Evolutionary conservation across 2,113 vertebrate genomes (phyloP).

Genomic region (Chaenogobius annularis): DNA sequence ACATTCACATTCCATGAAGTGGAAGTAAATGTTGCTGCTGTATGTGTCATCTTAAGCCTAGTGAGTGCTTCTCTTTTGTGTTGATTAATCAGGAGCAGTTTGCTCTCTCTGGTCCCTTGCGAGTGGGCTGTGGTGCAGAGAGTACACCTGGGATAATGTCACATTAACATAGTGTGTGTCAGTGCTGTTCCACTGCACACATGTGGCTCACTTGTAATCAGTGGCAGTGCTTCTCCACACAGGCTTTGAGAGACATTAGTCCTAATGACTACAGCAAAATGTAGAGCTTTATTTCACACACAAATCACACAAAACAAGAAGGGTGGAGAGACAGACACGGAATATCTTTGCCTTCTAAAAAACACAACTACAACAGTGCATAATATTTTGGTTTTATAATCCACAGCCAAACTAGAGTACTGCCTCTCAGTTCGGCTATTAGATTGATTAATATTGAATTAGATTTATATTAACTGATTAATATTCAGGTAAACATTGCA

Average conservation of each 20-base stretch:
- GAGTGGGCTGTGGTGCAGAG: conserved; percentile 13
- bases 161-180: conserved; percentile 56
- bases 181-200: conserved; percentile 29
- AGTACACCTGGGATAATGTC: conserved; percentile 49
- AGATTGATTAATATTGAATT: background rate
- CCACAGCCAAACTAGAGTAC: background rate
- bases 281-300: conserved; percentile 1
- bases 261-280: conserved; percentile 33
- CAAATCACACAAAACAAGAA: background rate
- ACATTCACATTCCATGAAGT: conserved; percentile 14
- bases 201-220: conserved; percentile 46
- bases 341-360: too few species aligned
- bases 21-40: conserved; percentile 3
- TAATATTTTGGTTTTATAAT: background rate
- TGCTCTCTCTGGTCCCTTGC: conserved; percentile 15
- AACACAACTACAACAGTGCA: background rate
- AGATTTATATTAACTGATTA: too few species aligned
- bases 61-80: background rate
- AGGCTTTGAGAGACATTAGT: conserved; percentile 19
- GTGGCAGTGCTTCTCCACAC: conserved; percentile 40
- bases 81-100: conserved; percentile 40
- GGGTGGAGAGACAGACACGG: background rate
- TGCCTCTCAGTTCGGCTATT: background rate
- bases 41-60: conserved; percentile 23
- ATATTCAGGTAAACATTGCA: background rate